Evolutionary conservation across 2,113 vertebrate species (phyloP), one percentile per base, ranked within the genome.

Genomic region (Rynchops niger): DNA sequence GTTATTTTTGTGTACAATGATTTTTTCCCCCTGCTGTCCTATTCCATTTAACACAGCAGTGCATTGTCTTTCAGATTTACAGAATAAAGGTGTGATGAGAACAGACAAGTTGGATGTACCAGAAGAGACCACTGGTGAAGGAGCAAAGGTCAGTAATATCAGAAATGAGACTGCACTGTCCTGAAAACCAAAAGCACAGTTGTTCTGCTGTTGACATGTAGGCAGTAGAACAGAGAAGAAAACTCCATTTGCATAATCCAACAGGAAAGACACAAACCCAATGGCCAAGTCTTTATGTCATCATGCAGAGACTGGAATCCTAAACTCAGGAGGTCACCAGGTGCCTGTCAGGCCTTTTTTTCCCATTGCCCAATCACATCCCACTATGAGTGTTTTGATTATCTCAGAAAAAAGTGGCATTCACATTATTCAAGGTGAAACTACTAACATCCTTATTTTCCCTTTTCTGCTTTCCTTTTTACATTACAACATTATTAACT

Each of bases 51-150:
- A 67, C 19, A 70, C 90, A 71, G 47, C 30, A 90, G 22, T 83
- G 38, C 27, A 72, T 32, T 81, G 50, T 86, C 63, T 61, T 93
- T 95, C 61, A 71, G 79, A 95, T 92, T 93, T 96, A 56, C 42
- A 81, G 32, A 65, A 80, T 23, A 87, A 92, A 63, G 17, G 15
- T 47, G 43, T 86, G 62, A 96, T 79, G 49, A 80, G 29, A 83
- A 69, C 9, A 82, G 56, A 20, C n/a, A 86, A 59, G 42, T 12
- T 81, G 69, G 91, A 94, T 5, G 11, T 53, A 79, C 15, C 34
- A 62, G 71, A 61, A 83, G 18, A 78, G 14, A 72, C 42, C 50
- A 43, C 55, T 73, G 34, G 77, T 74, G 49, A 65, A 45, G 70
- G 50, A 91, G 6, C 47, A 92, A 74, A 96, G 49, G 52, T 94